phyloP scores from a whole-genome alignment of 2,113 vertebrate species.

The Gopherus flavomarginatus region DNA sequence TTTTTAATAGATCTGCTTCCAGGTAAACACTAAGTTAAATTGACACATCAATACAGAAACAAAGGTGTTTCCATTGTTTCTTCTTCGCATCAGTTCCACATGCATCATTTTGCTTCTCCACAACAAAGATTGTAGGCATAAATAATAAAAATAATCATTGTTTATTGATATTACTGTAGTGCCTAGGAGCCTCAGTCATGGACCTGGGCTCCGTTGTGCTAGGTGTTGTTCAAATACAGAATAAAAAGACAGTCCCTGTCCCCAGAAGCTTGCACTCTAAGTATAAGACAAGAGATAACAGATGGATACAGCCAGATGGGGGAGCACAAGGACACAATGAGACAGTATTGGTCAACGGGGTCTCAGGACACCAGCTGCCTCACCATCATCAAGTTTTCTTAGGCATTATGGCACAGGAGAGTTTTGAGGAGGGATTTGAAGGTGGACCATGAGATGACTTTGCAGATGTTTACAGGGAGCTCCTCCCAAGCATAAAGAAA shows the following conservation, averaged over 20 bases:
- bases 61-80: background rate
- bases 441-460: background rate
- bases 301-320: background rate
- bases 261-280: background rate
- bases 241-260: background rate
- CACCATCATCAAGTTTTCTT: background rate
- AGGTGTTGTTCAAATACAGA: background rate
- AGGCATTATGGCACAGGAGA: background rate
- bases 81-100: background rate
- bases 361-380: background rate
- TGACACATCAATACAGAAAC: background rate
- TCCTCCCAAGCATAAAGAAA: too few relatives aligned
- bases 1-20: background rate
- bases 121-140: rapidly evolving
- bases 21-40: background rate
- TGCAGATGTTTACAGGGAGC: too few relatives aligned
- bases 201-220: background rate
- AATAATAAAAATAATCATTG: background rate
- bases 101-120: background rate
- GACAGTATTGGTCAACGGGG: background rate
- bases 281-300: background rate
- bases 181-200: background rate
- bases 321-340: background rate
- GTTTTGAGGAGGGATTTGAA: background rate
- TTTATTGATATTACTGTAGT: background rate